These are phyloP conservation scores for Luehdorfia chinensis DNA, from an alignment of 1,140 invertebrate genomes.

Conservation along the genomic window DNA sequence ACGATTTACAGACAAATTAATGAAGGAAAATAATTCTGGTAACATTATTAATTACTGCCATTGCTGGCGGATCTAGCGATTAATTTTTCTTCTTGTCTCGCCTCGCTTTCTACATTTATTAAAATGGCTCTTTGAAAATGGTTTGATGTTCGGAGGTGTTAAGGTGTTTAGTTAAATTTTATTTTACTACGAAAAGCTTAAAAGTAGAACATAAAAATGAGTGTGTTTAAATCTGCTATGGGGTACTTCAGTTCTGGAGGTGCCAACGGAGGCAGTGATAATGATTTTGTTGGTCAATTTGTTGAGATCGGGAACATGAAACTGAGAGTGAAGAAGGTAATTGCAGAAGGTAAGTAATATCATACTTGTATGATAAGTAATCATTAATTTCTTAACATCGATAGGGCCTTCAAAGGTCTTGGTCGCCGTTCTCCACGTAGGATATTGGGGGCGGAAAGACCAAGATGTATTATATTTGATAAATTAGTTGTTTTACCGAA, in stretches of 20 bases:
- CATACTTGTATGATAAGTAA: neutral
- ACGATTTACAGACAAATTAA: too few relatives aligned
- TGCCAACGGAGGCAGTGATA: constrained; percentile 80
- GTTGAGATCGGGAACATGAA: constrained; percentile 94
- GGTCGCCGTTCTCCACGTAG: constrained; percentile 9
- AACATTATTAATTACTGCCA: constrained; percentile 12
- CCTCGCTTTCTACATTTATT: constrained; percentile 1
- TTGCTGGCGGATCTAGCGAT: constrained; percentile 13
- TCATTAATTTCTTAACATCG: neutral
- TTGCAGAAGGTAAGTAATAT: constrained; percentile 90
- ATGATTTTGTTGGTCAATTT: constrained; percentile 94
- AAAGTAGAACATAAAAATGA: constrained; percentile 79
- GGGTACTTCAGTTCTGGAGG: constrained; percentile 86
- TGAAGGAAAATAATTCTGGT: too few relatives aligned
- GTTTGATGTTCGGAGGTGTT: constrained; percentile 4
- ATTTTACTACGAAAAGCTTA: neutral
- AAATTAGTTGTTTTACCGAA: neutral
- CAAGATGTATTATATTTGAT: neutral
- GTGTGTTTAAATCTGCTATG: constrained; percentile 92
- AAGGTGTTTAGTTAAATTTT: constrained; percentile 15
- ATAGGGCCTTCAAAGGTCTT: neutral
- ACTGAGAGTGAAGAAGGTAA: constrained; percentile 91
- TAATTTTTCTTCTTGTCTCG: constrained; percentile 15
- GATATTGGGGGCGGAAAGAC: constrained; percentile 13
- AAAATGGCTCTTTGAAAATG: constrained; percentile 13